Base-by-base conservation (phyloP, 1,140 invertebrate genomes). In the Amphibalanus amphitrite region DNA sequence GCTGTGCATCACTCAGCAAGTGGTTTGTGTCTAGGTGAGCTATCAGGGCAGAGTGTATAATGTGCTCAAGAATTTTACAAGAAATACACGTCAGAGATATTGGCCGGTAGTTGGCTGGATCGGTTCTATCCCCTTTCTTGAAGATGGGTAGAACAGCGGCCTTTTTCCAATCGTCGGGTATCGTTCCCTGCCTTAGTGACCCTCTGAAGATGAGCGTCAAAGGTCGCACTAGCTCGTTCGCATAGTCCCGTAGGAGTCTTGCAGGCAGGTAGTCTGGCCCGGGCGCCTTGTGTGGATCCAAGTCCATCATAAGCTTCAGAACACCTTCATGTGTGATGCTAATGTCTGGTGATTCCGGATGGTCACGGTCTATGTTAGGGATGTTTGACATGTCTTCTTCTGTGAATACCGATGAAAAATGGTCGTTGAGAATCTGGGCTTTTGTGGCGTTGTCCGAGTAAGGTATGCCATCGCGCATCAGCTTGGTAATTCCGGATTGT, bases 41-140 rank as follows among this genome's bases (percentile, higher is more conserved):
- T 8, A 29, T 70, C 15, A 70, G 3, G 26, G 30, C 8, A 28
- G 30, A 10, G 26, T 47, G 30, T 28, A 70, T 28, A 26, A 70
- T 70, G n/a, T 29, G 30, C n/a, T 70, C 69, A 13, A 70, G 17
- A 17, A 70, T 3, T 29, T 70, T 70, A 26, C 69, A 70, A 17
- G 29, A 10, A 29, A 70, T 70, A 26, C n/a, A 70, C 59, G 69
- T 70, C 8, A 70, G 29, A 4, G n/a, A 28, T 8, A 70, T 47
- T 3, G 69, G 69, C 59, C 69, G 8, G 69, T 29, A 13, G 69
- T 70, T 70, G 26, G 69, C 30, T 26, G 69, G 69, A n/a, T 70
- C n/a, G n/a, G 25, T n/a, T 70, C 26, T 70, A 28, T 30, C 30
- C 15, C 69, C n/a, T 70, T 70, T 70, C 17, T 70, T 70, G 26